Conservation (phyloP, 2,113 vertebrate genomes). For the Terrapene triunguis region DNA sequence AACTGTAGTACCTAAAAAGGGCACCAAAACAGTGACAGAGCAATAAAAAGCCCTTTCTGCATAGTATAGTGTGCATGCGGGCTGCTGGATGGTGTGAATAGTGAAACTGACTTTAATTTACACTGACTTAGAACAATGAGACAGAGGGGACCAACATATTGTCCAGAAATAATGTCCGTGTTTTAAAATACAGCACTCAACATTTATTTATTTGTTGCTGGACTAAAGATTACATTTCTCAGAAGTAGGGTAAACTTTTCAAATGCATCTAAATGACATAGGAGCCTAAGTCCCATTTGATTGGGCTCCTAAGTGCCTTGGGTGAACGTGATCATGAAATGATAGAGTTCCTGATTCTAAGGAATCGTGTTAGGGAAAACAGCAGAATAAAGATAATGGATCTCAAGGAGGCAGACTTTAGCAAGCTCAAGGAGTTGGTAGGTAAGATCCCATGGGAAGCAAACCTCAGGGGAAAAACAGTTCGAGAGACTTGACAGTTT, state of each 20-base stretch:
- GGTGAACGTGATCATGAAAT: background rate
- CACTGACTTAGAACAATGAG: constrained; percentile 15
- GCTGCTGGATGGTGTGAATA: background rate
- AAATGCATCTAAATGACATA: background rate
- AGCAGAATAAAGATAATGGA: too few species aligned
- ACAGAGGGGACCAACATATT: constrained; percentile 25
- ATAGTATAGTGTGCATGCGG: constrained; percentile 10
- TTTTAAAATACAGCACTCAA: constrained; percentile 10
- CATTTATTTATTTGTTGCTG: background rate
- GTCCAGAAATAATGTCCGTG: constrained; percentile 31
- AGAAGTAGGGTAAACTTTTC: background rate
- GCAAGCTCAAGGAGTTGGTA: too few species aligned
- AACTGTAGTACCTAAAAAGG: background rate
- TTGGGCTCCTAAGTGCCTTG: background rate
- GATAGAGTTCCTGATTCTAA: too few species aligned
- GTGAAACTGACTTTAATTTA: background rate
- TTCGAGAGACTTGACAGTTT: background rate
- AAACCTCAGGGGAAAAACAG: background rate
- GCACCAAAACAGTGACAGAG: constrained; percentile 14
- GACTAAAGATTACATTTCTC: constrained; percentile 10
- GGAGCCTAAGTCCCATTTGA: background rate
- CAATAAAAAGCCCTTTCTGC: constrained; percentile 3
- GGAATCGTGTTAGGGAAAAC: too few species aligned
- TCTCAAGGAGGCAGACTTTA: too few species aligned
- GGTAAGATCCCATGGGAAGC: background rate